These are phyloP conservation scores for Bagarius yarrelli DNA, from an alignment of 2,113 vertebrate genomes.

Conservation along the genomic window DNA sequence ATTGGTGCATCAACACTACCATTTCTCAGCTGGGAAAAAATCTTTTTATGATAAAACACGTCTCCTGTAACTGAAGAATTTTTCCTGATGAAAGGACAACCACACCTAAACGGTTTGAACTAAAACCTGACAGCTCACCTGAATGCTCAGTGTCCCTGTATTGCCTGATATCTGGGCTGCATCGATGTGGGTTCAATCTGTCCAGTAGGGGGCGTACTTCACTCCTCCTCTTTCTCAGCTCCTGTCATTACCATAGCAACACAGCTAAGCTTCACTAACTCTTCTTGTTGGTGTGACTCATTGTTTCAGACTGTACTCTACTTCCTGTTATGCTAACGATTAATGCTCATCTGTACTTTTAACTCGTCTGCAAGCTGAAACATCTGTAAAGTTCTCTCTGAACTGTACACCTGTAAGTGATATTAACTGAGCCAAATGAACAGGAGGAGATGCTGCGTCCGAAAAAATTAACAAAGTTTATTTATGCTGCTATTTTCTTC, in stretches of 20 bases:
- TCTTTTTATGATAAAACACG: neutral
- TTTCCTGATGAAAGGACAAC: neutral
- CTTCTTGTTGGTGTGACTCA: neutral
- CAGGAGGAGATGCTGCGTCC: too few species aligned
- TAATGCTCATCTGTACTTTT: neutral
- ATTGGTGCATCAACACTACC: neutral
- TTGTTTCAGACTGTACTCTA: neutral
- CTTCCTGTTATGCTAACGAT: neutral
- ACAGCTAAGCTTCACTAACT: neutral
- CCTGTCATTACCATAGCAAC: slow-evolving; percentile 17
- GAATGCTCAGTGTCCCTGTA: neutral
- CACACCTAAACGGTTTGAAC: neutral
- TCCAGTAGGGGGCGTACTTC: slow-evolving; percentile 1
- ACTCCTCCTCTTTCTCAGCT: slow-evolving; percentile 27
- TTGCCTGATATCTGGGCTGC: slow-evolving; percentile 3
- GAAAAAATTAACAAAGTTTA: too few species aligned
- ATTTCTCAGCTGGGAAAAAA: neutral
- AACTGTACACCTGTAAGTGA: neutral
- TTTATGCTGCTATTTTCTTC: too few species aligned
- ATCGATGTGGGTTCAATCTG: neutral
- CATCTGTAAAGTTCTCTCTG: neutral
- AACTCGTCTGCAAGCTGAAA: neutral
- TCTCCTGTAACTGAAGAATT: neutral
- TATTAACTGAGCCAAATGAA: neutral
- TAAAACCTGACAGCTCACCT: slow-evolving; percentile 23